These are phyloP conservation scores for Pollenia labialis DNA, from an alignment of 2,888 invertebrate genomes.

Conservation along the genomic window DNA sequence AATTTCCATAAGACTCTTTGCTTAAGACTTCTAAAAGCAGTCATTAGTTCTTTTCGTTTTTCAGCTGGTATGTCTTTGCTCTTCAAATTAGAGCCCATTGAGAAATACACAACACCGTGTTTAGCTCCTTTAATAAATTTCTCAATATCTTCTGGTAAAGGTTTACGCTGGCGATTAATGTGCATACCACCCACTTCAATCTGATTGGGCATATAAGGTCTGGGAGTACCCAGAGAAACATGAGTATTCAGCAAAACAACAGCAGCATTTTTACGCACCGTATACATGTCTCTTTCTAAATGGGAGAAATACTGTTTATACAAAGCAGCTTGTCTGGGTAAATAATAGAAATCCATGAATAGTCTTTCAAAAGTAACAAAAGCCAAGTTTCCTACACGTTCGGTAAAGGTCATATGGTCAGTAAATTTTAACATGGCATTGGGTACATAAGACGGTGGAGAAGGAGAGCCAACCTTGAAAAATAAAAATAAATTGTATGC, in stretches of 20 bases:
- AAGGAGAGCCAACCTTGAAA: slow-evolving; percentile 78
- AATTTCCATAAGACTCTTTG: slow-evolving; percentile 85
- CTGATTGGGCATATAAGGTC: slow-evolving; percentile 83
- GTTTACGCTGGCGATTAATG: slow-evolving; percentile 79
- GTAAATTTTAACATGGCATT: slow-evolving; percentile 78
- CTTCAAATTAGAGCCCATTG: slow-evolving; percentile 84
- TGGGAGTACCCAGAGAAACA: slow-evolving; percentile 80
- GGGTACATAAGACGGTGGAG: slow-evolving; percentile 82
- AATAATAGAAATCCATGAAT: slow-evolving; percentile 76
- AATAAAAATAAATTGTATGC: slow-evolving; percentile 63
- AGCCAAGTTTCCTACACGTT: slow-evolving; percentile 82
- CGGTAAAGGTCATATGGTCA: slow-evolving; percentile 81
- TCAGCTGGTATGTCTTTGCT: slow-evolving; percentile 78
- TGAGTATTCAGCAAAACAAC: slow-evolving; percentile 82
- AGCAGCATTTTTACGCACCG: slow-evolving; percentile 79
- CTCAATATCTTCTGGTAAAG: slow-evolving; percentile 81
- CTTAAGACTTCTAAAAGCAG: slow-evolving; percentile 78
- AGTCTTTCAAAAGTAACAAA: slow-evolving; percentile 76
- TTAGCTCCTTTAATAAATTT: slow-evolving; percentile 82
- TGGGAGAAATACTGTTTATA: slow-evolving; percentile 79
- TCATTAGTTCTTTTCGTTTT: slow-evolving; percentile 78
- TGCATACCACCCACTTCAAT: slow-evolving; percentile 84
- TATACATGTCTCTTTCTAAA: slow-evolving; percentile 77
- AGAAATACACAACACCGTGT: slow-evolving; percentile 85
- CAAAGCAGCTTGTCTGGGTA: slow-evolving; percentile 79